Base-by-base conservation (phyloP, 30 jellyfish, hydroid and myxozoan species). In the Hydractinia echinata region DNA sequence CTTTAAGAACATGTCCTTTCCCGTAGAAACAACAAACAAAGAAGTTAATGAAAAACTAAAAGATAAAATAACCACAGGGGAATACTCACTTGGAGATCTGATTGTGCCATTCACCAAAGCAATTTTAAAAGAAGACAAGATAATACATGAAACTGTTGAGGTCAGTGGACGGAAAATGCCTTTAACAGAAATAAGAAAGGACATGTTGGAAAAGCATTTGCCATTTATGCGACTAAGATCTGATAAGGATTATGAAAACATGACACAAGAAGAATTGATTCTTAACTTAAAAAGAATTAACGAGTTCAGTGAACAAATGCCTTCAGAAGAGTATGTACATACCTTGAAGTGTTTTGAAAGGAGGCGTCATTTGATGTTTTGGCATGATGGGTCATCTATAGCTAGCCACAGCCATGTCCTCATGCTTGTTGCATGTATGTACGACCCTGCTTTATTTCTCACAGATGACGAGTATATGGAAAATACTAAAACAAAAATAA, bases 371-470 rank as follows among this genome's bases (percentile, higher is more conserved):
- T 61, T 72, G 44, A 56, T 21, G 54, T 50, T 72, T 5, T 72
- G 81, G n/a, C 81, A 19, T 72, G 44, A 30, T 30, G 44, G 44
- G 44, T 30, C 44, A 30, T 30, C 44, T 30, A 30, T 30, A 30
- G 44, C 10, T 53, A 72, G 52, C 61, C 81, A 72, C 61, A 30
- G 48, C 19, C 54, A 72, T 72, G 61, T 72, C 52, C 52, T 50
- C 44, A 21, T 72, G 62, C 19, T 72, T 56, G 81, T 72, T 19
- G 52, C 44, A 30, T 72, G 73, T 72, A 21, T 72, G 52, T 72
- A 72, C 52, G 81, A 50, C n/a, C 81, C 61, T 8, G 81, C 81
- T 4, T 21, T 72, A 72, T 72, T 21, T 72, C 52, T 72, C 44
- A 50, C 50, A 72, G 81, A 72, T 72, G 81, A 72, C 52, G n/a